phyloP scores from a whole-genome alignment of 2,888 invertebrate genomes.

The Athetis lepigone region DNA sequence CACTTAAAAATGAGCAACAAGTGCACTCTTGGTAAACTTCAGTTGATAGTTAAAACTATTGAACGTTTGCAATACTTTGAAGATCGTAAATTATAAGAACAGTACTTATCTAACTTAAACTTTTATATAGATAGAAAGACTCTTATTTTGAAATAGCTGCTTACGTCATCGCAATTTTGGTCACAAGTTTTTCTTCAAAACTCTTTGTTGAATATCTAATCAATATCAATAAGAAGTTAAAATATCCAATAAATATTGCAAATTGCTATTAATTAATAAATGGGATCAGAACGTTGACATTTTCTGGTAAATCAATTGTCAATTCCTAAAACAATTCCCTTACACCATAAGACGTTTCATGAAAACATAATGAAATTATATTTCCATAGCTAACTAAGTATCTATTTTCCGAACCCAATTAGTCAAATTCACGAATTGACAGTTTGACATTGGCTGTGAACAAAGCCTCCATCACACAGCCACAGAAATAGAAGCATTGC shows the following conservation, averaged over 20 bases:
- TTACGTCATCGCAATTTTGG: no score
- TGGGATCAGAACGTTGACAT: neutral
- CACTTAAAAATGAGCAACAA: conserved; percentile 3
- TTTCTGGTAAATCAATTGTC: neutral
- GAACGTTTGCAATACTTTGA: no score
- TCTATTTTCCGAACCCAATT: neutral
- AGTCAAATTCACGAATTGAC: conserved; percentile 1
- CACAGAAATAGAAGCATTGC: conserved; percentile 1
- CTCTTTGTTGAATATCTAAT: no score
- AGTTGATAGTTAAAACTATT: no score
- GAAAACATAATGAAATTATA: neutral
- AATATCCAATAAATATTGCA: no score
- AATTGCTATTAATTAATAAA: neutral
- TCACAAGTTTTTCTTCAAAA: neutral
- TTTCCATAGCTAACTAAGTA: neutral
- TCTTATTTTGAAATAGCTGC: no score
- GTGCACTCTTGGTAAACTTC: neutral
- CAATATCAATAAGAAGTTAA: no score
- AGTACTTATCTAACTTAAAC: no score
- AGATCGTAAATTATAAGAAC: no score
- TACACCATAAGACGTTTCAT: neutral
- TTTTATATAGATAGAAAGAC: no score
- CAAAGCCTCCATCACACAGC: conserved; percentile 4
- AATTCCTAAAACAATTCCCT: neutral
- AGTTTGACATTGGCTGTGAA: conserved; percentile 28